Evolutionary conservation across 1,140 invertebrate genomes (phyloP).

Genomic region (Temnothorax longispinosus): DNA sequence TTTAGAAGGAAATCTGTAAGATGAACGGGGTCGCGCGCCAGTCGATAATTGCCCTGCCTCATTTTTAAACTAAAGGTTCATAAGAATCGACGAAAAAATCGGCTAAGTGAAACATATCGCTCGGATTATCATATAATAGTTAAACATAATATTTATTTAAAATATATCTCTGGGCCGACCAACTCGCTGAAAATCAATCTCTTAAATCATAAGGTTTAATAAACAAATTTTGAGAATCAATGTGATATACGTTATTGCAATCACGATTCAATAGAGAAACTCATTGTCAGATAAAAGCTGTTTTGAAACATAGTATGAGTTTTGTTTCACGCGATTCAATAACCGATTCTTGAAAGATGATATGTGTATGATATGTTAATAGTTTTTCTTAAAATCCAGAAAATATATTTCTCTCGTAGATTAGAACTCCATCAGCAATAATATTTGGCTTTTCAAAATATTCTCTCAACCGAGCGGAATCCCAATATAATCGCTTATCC

Average conservation of each 20-base stretch:
- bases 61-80: conserved; percentile 15
- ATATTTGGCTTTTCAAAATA: no score
- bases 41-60: neutral
- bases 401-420: no score
- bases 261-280: no score
- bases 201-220: neutral
- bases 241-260: no score
- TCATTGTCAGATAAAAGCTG: no score
- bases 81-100: neutral
- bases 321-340: no score
- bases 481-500: neutral
- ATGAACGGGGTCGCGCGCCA: neutral
- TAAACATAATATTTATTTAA: neutral
- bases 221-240: neutral
- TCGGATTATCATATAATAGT: neutral
- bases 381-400: no score
- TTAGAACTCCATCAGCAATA: no score
- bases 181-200: neutral
- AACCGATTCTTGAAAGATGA: no score
- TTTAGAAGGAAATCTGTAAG: conserved; percentile 22
- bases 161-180: neutral
- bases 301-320: no score
- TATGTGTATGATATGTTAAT: no score
- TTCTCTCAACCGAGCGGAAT: neutral
- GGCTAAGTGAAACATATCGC: neutral